A percentile compares a stretch with the other conserved stretches of the same genome.
phyloP scores from a whole-genome alignment of 2,888 invertebrate species.

The Tinea trinotella region DNA sequence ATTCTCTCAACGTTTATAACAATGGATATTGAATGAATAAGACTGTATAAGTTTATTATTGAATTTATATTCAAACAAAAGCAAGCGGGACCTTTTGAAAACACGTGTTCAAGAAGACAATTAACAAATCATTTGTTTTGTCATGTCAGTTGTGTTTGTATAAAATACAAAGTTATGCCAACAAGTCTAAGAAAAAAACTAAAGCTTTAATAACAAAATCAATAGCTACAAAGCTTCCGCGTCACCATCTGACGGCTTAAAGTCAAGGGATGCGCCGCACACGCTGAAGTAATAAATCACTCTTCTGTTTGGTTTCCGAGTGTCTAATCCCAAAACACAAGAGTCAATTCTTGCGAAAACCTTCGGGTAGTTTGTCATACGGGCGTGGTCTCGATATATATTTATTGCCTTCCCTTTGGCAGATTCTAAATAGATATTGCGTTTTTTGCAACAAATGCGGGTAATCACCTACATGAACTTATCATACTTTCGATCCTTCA shows the following conservation, averaged over 20 bases:
- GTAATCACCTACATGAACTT: neutral
- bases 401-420: constrained; percentile 50
- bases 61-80: neutral
- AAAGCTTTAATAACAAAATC: neutral
- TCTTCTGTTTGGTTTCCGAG: constrained; percentile 57
- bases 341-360: constrained; percentile 39
- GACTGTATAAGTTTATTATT: too few relatives aligned
- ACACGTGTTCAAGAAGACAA: neutral
- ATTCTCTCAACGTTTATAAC: too few relatives aligned
- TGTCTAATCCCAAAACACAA: constrained; percentile 51
- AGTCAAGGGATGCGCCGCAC: constrained; percentile 35
- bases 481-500: neutral
- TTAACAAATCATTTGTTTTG: neutral
- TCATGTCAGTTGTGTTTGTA: neutral
- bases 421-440: constrained; percentile 24
- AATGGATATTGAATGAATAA: neutral
- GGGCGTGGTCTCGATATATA: constrained; percentile 48
- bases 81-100: neutral
- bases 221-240: constrained; percentile 1
- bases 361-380: constrained; percentile 45
- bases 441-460: neutral
- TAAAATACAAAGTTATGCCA: neutral
- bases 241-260: neutral
- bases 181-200: neutral
- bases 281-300: constrained; percentile 57